Percentiles rank a stretch among this genome's conserved stretches.
Evolutionary conservation across 1,140 invertebrate genomes (phyloP).

Genomic region (Anadara kagoshimensis): DNA sequence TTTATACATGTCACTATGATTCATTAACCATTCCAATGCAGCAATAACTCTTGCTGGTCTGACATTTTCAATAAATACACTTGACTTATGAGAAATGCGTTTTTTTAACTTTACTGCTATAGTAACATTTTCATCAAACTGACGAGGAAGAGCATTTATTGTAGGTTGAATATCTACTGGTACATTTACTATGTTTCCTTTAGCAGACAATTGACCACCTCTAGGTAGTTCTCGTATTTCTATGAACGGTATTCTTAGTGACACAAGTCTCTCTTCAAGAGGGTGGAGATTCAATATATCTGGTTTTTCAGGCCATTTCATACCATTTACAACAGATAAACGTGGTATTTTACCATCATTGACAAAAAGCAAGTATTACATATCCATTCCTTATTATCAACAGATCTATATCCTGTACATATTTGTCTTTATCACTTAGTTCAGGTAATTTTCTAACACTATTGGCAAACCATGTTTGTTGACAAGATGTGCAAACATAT

Average conservation of each 20-base stretch:
- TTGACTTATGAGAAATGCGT: constrained; percentile 29
- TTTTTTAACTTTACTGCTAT: constrained; percentile 37
- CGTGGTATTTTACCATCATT: constrained; percentile 27
- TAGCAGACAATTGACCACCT: constrained; percentile 32
- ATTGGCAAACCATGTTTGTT: constrained; percentile 31
- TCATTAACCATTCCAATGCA: constrained; percentile 21
- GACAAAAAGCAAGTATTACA: constrained; percentile 23
- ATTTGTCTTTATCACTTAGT: background rate
- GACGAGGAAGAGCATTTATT: constrained; percentile 32
- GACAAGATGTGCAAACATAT: constrained; percentile 22
- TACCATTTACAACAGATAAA: constrained; percentile 32
- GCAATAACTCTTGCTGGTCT: constrained; percentile 23
- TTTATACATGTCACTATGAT: constrained; percentile 28
- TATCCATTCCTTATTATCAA: constrained; percentile 17
- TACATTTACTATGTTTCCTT: constrained; percentile 47
- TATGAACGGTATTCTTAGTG: constrained; percentile 47
- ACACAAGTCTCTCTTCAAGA: constrained; percentile 33
- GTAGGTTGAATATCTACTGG: constrained; percentile 41
- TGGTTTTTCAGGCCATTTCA: constrained; percentile 38
- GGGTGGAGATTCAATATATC: constrained; percentile 28
- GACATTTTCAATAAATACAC: constrained; percentile 31
- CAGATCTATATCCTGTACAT: background rate
- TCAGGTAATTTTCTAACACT: background rate
- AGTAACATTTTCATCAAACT: constrained; percentile 8
- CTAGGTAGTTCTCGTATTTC: constrained; percentile 39